A percentile compares a stretch with the other conserved stretches of the same genome.
phyloP scores from a whole-genome alignment of 2,113 vertebrate species.

The Meriones unguiculatus region DNA sequence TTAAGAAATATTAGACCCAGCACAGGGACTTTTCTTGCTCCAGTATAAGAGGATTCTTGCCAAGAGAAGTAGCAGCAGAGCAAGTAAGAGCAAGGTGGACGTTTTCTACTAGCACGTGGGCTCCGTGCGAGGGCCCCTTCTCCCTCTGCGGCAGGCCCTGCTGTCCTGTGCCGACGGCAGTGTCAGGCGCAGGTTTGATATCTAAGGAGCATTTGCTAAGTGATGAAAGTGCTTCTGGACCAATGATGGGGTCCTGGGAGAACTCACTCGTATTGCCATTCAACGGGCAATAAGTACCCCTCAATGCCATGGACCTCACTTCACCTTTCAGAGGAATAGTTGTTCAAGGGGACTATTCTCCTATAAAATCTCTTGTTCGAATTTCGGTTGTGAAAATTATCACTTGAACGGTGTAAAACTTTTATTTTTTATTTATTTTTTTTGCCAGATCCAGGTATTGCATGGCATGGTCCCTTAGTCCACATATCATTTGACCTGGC shows the following conservation, averaged over 20 bases:
- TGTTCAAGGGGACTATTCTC: not conserved
- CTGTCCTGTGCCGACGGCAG: not conserved
- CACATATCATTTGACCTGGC: constrained; percentile 41
- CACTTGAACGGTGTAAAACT: constrained; percentile 30
- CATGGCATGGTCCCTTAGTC: not conserved
- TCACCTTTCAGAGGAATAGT: constrained; percentile 14
- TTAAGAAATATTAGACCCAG: not conserved
- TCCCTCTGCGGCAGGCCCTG: not conserved
- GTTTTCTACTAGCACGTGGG: not conserved
- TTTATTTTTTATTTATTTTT: not conserved
- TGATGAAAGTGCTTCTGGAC: not conserved
- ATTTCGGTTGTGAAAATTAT: constrained; percentile 35
- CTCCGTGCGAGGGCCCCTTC: not conserved
- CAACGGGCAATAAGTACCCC: not conserved
- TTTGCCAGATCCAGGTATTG: not conserved
- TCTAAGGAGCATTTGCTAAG: not conserved
- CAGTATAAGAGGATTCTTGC: not conserved
- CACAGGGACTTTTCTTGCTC: not conserved
- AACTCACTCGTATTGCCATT: not conserved
- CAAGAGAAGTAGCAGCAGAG: not conserved
- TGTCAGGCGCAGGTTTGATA: not conserved
- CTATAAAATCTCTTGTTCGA: constrained; percentile 2
- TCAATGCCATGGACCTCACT: not conserved
- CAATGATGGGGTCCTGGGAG: not conserved
- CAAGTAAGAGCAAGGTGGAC: not conserved